Base-by-base conservation (phyloP, 1,140 invertebrate genomes). In the Drosophila seguyi region DNA sequence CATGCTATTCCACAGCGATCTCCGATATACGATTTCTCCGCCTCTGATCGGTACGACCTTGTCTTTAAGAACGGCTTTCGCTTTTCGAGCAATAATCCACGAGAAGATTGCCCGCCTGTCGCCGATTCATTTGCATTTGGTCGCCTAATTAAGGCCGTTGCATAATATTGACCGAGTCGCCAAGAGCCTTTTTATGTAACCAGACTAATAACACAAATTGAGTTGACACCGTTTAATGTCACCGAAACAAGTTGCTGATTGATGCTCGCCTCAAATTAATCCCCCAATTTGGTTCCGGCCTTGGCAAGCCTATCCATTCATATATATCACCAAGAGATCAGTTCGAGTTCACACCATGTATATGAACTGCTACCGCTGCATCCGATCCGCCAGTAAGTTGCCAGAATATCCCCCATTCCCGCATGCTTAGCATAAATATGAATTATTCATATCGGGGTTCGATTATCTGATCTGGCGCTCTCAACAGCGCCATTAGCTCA, bases 21-120 rank as follows among this genome's bases (percentile, higher is more conserved):
- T 52, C n/a, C 38, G 14, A 57, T 44, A 20, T 25, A 4, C 44
- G 22, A 27, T 52, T n/a, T n/a, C 29, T 22, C 48, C 27, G n/a
- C 29, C 11, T 34, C n/a, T 20, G 31, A 34, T 52, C 29, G 2
- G 6, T 2, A 6, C 61, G 50, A 38, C 67, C 69, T 73, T 73
- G 67, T 65, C 73, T 75, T 62, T 85, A 85, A 84, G 81, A 84
- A 84, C 81, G 81, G 39, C 81, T 84, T 84, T 84, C 81, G 72
- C 39, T 75, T 75, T 65, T 39, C 6, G 34, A 39, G 50, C 31
- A 84, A 60, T 63, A 84, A 72, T 63, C 38, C 41, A 59, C 58
- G 55, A 61, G 57, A 59, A 73, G 68, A 65, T 53, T 59, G 61
- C 29, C 27, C 66, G 44, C 44, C 38, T 25, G 52, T 53, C 25